A percentile compares a stretch with the other conserved stretches of the same genome.
Evolutionary conservation across 2,113 vertebrate species (phyloP).

Genomic region (Manacus vitellinus): DNA sequence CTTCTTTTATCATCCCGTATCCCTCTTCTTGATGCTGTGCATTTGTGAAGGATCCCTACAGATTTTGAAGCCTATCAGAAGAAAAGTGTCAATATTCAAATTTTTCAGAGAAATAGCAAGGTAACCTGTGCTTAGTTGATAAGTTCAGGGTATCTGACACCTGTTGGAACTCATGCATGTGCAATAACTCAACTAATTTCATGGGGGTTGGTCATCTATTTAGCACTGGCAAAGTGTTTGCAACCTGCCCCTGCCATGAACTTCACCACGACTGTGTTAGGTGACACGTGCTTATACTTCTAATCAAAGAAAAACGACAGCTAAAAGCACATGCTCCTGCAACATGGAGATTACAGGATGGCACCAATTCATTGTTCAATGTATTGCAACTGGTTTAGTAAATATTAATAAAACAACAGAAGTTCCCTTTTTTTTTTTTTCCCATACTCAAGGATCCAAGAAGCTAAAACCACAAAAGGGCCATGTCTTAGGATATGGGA

Average conservation of each 20-base stretch:
- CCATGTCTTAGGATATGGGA: rapidly evolving
- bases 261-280: background rate
- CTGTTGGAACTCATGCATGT: background rate
- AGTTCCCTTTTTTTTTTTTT: background rate
- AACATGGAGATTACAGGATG: background rate
- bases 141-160: background rate
- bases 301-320: background rate
- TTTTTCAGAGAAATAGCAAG: background rate
- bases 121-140: background rate
- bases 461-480: background rate
- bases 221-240: background rate
- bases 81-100: background rate
- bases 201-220: background rate
- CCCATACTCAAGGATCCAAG: background rate
- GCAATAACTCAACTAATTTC: background rate
- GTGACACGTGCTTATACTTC: background rate
- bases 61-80: background rate
- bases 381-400: background rate
- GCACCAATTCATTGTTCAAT: background rate
- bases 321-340: background rate
- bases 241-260: background rate
- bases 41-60: background rate
- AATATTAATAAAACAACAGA: background rate
- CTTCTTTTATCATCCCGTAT: background rate
- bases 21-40: background rate